These are phyloP conservation scores for Pungitius pungitius DNA, from an alignment of 2,113 vertebrate species.

Conservation along the genomic window DNA sequence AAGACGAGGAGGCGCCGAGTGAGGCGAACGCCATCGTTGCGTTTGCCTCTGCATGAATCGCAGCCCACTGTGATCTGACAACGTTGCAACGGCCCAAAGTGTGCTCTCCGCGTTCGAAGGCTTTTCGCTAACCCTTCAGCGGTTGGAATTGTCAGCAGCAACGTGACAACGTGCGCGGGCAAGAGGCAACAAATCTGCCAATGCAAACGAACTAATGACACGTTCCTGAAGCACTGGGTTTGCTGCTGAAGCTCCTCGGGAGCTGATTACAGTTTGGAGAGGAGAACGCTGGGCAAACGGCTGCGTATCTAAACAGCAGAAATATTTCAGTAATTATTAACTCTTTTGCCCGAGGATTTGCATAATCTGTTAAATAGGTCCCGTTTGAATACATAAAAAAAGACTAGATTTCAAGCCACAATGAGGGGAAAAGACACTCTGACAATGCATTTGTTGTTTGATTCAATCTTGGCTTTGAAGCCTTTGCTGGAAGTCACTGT, in stretches of 20 bases:
- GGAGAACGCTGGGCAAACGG: conserved; percentile 4
- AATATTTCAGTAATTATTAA: neutral
- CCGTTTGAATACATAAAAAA: neutral
- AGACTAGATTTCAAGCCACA: neutral
- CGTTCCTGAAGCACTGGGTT: conserved; percentile 17
- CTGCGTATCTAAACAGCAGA: conserved; percentile 5
- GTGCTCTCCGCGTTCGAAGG: neutral
- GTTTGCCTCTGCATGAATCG: neutral
- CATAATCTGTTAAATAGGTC: neutral
- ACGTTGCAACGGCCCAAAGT: neutral
- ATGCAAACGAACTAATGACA: conserved; percentile 13
- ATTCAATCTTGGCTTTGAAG: neutral
- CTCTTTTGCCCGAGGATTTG: neutral
- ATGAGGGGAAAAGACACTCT: neutral
- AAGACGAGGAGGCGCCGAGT: neutral
- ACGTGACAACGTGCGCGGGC: conserved; percentile 17
- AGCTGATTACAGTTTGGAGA: conserved; percentile 20
- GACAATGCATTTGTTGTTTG: neutral
- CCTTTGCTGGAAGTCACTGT: neutral
- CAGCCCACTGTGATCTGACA: neutral
- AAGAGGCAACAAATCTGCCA: conserved; percentile 18
- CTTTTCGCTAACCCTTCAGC: conserved; percentile 9
- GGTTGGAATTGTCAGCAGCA: conserved; percentile 7
- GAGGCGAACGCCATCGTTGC: neutral
- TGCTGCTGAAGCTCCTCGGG: conserved; percentile 8